Evolutionary conservation across 1,140 invertebrate genomes (phyloP).

Genomic region (Aphelinus certus): DNA sequence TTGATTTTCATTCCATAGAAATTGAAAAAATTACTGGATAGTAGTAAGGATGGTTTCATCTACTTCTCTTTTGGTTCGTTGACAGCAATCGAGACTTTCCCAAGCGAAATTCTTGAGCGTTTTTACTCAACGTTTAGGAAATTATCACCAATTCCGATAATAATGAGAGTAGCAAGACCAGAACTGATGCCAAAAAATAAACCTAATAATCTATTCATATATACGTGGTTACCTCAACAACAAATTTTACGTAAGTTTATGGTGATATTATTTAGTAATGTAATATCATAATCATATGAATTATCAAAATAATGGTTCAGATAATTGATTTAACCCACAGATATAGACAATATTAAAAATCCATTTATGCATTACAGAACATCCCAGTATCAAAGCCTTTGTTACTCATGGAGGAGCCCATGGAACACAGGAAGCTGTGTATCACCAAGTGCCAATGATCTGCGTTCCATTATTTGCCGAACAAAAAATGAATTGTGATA

Average conservation of each 20-base stretch:
- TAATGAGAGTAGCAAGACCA: slow-evolving; percentile 50
- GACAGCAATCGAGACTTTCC: slow-evolving; percentile 72
- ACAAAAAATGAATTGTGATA: slow-evolving; percentile 68
- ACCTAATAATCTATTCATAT: slow-evolving; percentile 70
- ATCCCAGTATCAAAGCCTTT: slow-evolving; percentile 75
- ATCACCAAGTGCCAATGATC: slow-evolving; percentile 76
- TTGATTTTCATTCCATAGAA: slow-evolving; percentile 43
- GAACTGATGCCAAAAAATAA: slow-evolving; percentile 55
- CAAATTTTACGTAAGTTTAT: slow-evolving; percentile 55
- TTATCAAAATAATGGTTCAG: slow-evolving; percentile 27
- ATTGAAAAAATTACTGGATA: slow-evolving; percentile 67
- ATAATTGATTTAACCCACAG: slow-evolving; percentile 21
- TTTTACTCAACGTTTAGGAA: slow-evolving; percentile 51
- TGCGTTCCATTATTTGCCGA: slow-evolving; percentile 76
- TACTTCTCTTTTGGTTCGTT: slow-evolving; percentile 78
- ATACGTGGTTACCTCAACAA: slow-evolving; percentile 74
- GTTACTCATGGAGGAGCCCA: slow-evolving; percentile 77
- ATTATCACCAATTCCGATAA: slow-evolving; percentile 49
- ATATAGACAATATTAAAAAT: background rate
- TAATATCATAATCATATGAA: background rate
- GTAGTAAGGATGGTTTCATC: slow-evolving; percentile 73
- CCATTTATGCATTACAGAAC: slow-evolving; percentile 60
- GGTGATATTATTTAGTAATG: background rate
- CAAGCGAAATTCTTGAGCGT: slow-evolving; percentile 50
- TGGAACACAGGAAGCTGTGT: slow-evolving; percentile 76